Percentiles rank a stretch among this genome's conserved stretches.
Evolutionary conservation across 2,797 vertebrate species (phyloP).

Genomic region (Pygocentrus nattereri): DNA sequence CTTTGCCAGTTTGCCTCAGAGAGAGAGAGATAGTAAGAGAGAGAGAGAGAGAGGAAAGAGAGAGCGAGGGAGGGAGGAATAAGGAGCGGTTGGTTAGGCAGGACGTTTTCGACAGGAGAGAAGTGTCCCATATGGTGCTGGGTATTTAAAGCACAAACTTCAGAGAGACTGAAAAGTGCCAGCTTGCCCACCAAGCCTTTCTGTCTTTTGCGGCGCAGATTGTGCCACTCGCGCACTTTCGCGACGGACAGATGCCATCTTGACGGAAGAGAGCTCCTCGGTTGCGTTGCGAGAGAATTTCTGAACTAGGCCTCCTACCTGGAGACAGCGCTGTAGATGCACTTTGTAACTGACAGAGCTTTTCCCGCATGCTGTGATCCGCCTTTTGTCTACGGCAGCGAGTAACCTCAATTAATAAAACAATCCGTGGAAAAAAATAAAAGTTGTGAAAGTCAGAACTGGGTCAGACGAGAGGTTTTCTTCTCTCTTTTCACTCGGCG

Average conservation of each 20-base stretch:
- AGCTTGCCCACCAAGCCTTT: constrained; percentile 67
- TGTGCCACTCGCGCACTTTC: constrained; percentile 56
- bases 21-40: constrained; percentile 10
- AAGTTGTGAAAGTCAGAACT: constrained; percentile 51
- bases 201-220: constrained; percentile 59
- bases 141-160: constrained; percentile 71
- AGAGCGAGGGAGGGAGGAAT: background rate
- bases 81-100: constrained; percentile 47
- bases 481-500: background rate
- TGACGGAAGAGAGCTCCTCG: constrained; percentile 54
- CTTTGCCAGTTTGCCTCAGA: constrained; percentile 48
- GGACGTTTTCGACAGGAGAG: constrained; percentile 60
- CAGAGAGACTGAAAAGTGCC: constrained; percentile 64
- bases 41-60: background rate
- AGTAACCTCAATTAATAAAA: constrained; percentile 54
- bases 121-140: constrained; percentile 71
- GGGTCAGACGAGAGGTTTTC: constrained; percentile 24
- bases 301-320: constrained; percentile 41
- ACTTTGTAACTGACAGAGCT: constrained; percentile 23
- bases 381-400: background rate
- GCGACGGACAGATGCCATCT: constrained; percentile 68
- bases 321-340: constrained; percentile 25
- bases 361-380: background rate
- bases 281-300: constrained; percentile 13
- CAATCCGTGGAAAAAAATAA: background rate